Evolutionary conservation across 2,797 vertebrate genomes (phyloP), one percentile per base, ranked within the genome.

Genomic region (Sebastes trivittatus): DNA sequence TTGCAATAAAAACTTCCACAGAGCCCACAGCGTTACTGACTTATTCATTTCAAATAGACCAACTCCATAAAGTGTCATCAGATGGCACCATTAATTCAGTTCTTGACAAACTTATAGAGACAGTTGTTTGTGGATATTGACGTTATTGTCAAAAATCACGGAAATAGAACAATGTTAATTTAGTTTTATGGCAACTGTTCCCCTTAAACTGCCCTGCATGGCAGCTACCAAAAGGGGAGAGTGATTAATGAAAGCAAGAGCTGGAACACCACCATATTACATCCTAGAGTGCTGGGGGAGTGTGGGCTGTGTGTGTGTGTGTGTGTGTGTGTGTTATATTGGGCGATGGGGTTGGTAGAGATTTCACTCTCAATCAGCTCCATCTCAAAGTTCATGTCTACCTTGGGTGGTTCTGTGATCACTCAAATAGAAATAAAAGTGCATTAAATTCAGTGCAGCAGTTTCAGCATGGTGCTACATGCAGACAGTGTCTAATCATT

Each of bases 201-300:
- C 67, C n/a, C 73, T 82, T 80, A 82, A 89, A 67, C 58, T 73
- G 71, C 46, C 30, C 68, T 69, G 77, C 60, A 76, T 62, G 64
- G 80, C 75, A 87, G 87, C 83, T 72, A 76, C 78, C 36, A 11
- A 34, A 72, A 88, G 77, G 38, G 61, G 36, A 65, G 70, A 76
- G 52, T 85, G 84, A 90, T 87, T 85, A 90, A 87, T 90, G 75
- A 69, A 84, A 69, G 83, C 78, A 79, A 62, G 29, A 58, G 71
- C 84, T 87, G 76, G 77, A 90, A 89, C 87, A 79, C 49, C 69
- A 82, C 23, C 64, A 75, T 80, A 90, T 90, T 88, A 90, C 81
- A 86, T 81, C 75, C 73, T 82, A 72, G 46, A 72, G 62, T 74
- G 46, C 55, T 49, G 11, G 65, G 49, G 59, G 52, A 27, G 64